These are phyloP conservation scores for Notocelia uddmanniana DNA, from an alignment of 2,888 invertebrate species.

Conservation along the genomic window DNA sequence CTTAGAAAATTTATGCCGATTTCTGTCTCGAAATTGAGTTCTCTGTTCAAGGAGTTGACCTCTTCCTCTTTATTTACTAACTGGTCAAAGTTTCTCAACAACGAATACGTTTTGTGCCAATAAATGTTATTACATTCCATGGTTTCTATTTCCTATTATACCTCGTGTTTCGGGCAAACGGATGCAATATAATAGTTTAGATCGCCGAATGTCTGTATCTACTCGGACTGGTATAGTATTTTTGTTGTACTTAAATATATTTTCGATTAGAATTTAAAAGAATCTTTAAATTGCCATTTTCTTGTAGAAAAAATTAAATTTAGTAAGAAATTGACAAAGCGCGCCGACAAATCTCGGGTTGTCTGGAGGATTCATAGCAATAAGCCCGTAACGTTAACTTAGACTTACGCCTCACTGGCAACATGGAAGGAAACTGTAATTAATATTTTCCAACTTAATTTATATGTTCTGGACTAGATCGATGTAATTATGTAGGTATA, in stretches of 20 bases:
- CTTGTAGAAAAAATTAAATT: constrained; percentile 61
- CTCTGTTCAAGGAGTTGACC: constrained; percentile 20
- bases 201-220: constrained; percentile 9
- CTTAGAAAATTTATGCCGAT: constrained; percentile 19
- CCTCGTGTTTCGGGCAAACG: constrained; percentile 16
- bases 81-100: constrained; percentile 44
- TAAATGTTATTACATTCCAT: constrained; percentile 19
- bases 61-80: constrained; percentile 5
- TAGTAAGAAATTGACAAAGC: constrained; percentile 53
- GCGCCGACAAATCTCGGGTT: constrained; percentile 55
- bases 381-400: constrained; percentile 62
- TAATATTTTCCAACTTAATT: constrained; percentile 75
- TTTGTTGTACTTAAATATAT: constrained; percentile 57
- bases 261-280: constrained; percentile 41
- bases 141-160: constrained; percentile 7
- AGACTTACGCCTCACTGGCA: constrained; percentile 62
- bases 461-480: constrained; percentile 76
- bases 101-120: constrained; percentile 40
- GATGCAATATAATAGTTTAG: constrained; percentile 20
- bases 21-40: constrained; percentile 11
- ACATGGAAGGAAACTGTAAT: constrained; percentile 64
- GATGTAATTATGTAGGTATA: constrained; percentile 80
- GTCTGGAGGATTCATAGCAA: constrained; percentile 65
- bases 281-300: constrained; percentile 45
- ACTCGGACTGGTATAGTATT: constrained; percentile 19